These are phyloP conservation scores for Drosophila erecta DNA, from an alignment of 1,140 invertebrate species.

Conservation along the genomic window DNA sequence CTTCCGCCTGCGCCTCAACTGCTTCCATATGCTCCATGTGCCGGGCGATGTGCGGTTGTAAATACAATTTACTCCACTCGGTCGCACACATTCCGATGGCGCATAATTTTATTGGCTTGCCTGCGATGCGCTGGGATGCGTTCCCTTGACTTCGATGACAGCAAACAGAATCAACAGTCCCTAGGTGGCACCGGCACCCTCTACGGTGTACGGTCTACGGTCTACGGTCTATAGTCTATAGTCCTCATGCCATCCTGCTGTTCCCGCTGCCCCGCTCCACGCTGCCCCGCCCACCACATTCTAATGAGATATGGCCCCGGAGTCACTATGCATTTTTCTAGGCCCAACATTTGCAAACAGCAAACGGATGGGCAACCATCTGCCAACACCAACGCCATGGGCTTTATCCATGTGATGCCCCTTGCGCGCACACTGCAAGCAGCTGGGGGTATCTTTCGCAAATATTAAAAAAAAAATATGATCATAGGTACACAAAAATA, in stretches of 20 bases:
- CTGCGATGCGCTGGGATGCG: constrained; percentile 22
- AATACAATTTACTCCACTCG: constrained; percentile 78
- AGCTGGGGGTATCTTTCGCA: neutral
- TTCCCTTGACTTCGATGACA: constrained; percentile 56
- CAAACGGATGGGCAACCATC: constrained; percentile 34
- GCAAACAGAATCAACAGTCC: constrained; percentile 69
- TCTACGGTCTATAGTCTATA: neutral
- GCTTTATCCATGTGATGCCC: constrained; percentile 16
- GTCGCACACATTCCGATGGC: constrained; percentile 70
- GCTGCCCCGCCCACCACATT: constrained; percentile 14
- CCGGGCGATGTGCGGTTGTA: constrained; percentile 45
- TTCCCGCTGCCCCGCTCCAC: too few species aligned
- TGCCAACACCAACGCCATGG: constrained; percentile 38
- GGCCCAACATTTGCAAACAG: constrained; percentile 48
- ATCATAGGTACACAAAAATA: too few species aligned
- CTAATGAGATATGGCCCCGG: constrained; percentile 55
- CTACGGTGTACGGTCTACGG: neutral
- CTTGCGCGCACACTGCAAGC: constrained; percentile 14
- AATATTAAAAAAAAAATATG: too few species aligned
- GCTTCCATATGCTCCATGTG: constrained; percentile 38
- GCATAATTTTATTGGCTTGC: constrained; percentile 80
- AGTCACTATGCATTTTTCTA: constrained; percentile 54
- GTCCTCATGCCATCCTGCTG: neutral
- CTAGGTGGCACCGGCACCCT: constrained; percentile 32
- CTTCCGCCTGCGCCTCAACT: constrained; percentile 21